Evolutionary conservation across 2,113 vertebrate species (phyloP).

Genomic region (Scophthalmus maximus): DNA sequence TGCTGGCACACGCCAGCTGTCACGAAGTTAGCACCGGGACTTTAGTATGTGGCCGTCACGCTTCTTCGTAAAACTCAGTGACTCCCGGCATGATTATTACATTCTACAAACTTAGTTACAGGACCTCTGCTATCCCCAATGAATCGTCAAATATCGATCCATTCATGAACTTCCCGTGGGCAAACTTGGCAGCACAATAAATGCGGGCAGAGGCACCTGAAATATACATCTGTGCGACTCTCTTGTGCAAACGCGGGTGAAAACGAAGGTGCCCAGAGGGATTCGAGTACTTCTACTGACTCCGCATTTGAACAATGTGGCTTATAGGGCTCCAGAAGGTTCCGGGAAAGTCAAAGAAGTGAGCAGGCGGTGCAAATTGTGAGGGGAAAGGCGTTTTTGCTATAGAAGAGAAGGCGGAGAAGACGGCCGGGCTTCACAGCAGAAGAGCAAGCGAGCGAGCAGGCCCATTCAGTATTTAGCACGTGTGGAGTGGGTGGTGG

Average conservation of each 20-base stretch:
- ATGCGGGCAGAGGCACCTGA: too few species aligned
- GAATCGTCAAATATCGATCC: too few species aligned
- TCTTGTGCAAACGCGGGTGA: not conserved
- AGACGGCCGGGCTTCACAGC: not conserved
- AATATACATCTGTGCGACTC: too few species aligned
- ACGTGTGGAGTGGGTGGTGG: constrained; percentile 27
- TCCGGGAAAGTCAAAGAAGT: not conserved
- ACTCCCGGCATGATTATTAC: too few species aligned
- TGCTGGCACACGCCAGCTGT: constrained; percentile 53
- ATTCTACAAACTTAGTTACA: too few species aligned
- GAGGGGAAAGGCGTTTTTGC: not conserved
- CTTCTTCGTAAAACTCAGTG: not conserved
- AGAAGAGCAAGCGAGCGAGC: constrained; percentile 7
- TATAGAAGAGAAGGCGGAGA: not conserved
- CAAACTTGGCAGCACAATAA: too few species aligned
- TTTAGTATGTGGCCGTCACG: constrained; percentile 14
- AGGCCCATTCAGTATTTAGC: constrained; percentile 55
- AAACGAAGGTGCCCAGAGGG: too few species aligned
- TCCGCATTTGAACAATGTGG: not conserved
- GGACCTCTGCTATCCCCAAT: too few species aligned
- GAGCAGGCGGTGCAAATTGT: not conserved
- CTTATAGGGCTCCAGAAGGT: not conserved
- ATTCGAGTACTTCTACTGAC: not conserved
- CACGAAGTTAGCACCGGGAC: constrained; percentile 24
- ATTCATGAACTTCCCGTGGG: too few species aligned